Conservation (phyloP, 2,888 invertebrate genomes). For the Schizaphis graminum region DNA sequence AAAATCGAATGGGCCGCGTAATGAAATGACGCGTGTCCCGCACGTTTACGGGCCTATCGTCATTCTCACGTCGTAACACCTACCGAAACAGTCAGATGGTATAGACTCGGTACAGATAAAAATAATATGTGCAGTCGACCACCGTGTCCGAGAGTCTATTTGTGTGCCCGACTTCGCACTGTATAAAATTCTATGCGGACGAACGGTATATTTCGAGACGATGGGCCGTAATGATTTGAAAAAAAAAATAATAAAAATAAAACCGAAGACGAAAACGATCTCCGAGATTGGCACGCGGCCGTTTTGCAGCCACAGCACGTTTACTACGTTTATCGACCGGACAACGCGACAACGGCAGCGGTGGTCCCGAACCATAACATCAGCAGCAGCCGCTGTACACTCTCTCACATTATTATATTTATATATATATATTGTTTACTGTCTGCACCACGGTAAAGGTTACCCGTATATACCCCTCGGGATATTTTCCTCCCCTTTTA, state of each 20-base stretch:
- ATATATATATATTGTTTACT: slow-evolving; percentile 29
- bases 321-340: slow-evolving; percentile 43
- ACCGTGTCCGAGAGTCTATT: not conserved
- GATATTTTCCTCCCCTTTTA: slow-evolving; percentile 21
- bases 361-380: slow-evolving; percentile 11
- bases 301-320: not conserved
- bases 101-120: not conserved
- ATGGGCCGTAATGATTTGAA: not conserved
- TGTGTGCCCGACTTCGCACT: not conserved
- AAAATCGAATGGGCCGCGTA: not conserved
- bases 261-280: slow-evolving; percentile 4
- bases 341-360: slow-evolving; percentile 23
- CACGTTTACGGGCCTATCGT: not conserved
- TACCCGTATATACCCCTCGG: slow-evolving; percentile 25
- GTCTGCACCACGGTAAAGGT: not conserved
- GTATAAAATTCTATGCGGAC: not conserved
- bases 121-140: not conserved
- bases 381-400: not conserved
- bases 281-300: not conserved
- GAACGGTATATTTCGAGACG: not conserved
- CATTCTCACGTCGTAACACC: not conserved
- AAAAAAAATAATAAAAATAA: not conserved
- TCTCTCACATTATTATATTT: slow-evolving; percentile 5
- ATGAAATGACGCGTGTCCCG: not conserved
- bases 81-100: not conserved